A percentile compares a stretch with the other conserved stretches of the same genome.
Evolutionary conservation across 2,113 vertebrate species (phyloP).

Genomic region (Antechinus stuartii): DNA sequence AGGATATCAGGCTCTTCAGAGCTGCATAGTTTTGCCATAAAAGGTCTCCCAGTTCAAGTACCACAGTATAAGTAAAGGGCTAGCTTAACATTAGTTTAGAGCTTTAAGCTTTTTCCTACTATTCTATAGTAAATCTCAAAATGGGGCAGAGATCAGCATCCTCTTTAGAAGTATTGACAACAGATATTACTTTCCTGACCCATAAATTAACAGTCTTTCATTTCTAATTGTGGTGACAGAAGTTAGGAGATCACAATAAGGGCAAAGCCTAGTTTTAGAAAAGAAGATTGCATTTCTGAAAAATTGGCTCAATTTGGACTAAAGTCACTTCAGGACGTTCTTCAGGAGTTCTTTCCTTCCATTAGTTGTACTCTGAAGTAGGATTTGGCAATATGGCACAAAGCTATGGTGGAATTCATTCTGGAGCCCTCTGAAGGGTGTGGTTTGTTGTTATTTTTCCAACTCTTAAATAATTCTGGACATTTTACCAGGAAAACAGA

Average conservation of each 20-base stretch:
- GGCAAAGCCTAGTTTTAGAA: not conserved
- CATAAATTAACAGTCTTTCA: not conserved
- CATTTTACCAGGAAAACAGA: conserved; percentile 73
- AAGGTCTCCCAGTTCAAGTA: not conserved
- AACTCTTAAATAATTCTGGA: conserved; percentile 78
- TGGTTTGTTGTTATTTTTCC: conserved; percentile 70
- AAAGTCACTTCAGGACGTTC: conserved; percentile 13
- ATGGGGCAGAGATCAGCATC: not conserved
- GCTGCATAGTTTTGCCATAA: conserved; percentile 3
- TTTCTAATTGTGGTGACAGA: not conserved
- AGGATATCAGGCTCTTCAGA: not conserved
- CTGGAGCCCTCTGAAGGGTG: conserved; percentile 68
- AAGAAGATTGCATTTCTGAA: conserved; percentile 6
- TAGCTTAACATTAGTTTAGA: not conserved
- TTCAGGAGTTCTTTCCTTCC: conserved; percentile 44
- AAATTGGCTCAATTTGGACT: conserved; percentile 36
- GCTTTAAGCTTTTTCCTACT: not conserved
- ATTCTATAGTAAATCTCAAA: not conserved
- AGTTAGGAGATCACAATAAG: not conserved
- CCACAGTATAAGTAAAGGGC: not conserved
- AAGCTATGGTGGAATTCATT: conserved; percentile 64
- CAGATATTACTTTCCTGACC: not conserved
- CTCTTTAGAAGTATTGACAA: not conserved
- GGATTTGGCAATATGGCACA: conserved; percentile 48
- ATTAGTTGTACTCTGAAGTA: conserved; percentile 57